Percentiles rank a stretch among this genome's conserved stretches.
Evolutionary conservation across 1,140 invertebrate genomes (phyloP).

Genomic region (Armadillidium nasatum): DNA sequence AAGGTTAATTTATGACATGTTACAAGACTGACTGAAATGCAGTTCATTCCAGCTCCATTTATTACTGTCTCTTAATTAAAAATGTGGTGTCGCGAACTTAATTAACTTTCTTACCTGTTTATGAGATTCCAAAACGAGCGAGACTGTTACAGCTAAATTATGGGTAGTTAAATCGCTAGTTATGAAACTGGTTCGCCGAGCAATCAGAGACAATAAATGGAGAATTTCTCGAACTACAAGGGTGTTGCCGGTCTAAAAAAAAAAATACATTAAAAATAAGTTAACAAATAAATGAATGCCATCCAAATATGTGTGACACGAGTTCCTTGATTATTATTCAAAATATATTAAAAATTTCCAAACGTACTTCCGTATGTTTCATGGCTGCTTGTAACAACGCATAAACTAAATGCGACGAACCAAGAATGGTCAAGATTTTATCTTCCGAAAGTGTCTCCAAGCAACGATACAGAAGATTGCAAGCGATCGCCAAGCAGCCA

Average conservation of each 20-base stretch:
- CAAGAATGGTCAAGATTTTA: background rate
- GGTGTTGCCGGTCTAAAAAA: background rate
- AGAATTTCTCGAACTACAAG: background rate
- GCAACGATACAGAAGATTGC: slow-evolving; percentile 11
- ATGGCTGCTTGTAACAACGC: slow-evolving; percentile 14
- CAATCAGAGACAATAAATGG: background rate
- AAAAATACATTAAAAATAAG: background rate
- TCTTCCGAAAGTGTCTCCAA: slow-evolving; percentile 9
- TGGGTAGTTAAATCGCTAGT: background rate
- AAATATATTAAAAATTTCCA: too few species aligned
- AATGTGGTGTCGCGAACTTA: too few species aligned
- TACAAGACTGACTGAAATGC: too few species aligned
- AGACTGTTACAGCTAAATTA: background rate
- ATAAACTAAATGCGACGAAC: background rate
- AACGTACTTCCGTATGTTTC: background rate
- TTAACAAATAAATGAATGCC: too few species aligned
- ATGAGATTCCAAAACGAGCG: background rate
- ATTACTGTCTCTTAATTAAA: too few species aligned
- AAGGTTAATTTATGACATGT: too few species aligned
- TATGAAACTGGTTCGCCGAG: background rate
- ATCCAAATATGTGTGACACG: too few species aligned
- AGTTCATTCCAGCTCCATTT: too few species aligned
- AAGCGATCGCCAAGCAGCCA: slow-evolving; percentile 16
- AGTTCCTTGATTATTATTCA: too few species aligned
- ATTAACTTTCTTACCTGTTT: background rate